phyloP scores from a whole-genome alignment of 2,888 invertebrate genomes.

The Sphecodes monilicornis region DNA sequence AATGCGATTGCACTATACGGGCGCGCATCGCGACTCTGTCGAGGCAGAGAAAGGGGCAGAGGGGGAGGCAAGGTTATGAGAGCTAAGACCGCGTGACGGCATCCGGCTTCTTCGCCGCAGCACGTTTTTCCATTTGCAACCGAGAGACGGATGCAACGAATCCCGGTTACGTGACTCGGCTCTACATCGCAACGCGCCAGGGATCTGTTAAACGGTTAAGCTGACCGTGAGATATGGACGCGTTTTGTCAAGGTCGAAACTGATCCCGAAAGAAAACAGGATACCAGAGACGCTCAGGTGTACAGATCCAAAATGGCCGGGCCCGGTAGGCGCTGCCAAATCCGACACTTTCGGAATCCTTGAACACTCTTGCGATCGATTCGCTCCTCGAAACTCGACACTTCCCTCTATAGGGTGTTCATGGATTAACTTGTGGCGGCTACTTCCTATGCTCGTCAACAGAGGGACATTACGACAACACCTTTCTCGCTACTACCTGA shows the following conservation, averaged over 20 bases:
- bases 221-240: conserved; percentile 9
- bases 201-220: conserved; percentile 14
- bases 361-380: background rate
- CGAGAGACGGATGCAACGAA: conserved; percentile 13
- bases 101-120: background rate
- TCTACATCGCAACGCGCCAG: background rate
- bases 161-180: conserved; percentile 14
- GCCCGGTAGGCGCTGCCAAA: background rate
- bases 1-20: conserved; percentile 8
- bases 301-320: background rate
- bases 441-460: too few species aligned
- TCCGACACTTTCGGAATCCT: background rate
- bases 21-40: background rate
- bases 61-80: background rate
- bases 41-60: too few species aligned
- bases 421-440: too few species aligned
- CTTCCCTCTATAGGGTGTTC: too few species aligned
- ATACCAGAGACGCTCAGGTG: background rate
- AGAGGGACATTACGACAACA: too few species aligned
- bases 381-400: background rate
- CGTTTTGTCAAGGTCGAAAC: conserved; percentile 7
- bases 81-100: conserved; percentile 1
- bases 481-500: too few species aligned
- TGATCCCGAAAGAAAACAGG: background rate
- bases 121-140: conserved; percentile 17